A percentile compares a stretch with the other conserved stretches of the same genome.
These are phyloP conservation scores for Podarcis cretensis DNA, from an alignment of 2,113 vertebrate genomes.

Conservation along the genomic window DNA sequence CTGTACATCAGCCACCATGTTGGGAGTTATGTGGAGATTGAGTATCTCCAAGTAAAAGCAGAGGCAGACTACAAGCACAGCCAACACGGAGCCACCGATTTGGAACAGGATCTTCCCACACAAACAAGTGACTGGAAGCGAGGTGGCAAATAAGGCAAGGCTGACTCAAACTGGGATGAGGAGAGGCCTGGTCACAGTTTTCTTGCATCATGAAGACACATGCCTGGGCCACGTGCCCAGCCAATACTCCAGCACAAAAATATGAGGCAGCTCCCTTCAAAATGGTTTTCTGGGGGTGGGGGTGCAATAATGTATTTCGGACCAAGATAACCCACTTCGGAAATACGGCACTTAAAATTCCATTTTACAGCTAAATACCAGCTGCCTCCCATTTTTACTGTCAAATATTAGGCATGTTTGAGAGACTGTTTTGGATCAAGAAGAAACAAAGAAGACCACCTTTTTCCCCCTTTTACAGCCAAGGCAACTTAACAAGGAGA, in stretches of 20 bases:
- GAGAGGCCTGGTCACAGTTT: conserved; percentile 51
- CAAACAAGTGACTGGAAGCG: conserved; percentile 58
- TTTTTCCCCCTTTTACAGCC: background rate
- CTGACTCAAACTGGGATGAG: conserved; percentile 60
- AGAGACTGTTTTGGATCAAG: background rate
- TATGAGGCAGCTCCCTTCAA: background rate
- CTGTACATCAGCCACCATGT: background rate
- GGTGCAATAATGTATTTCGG: background rate
- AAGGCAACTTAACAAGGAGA: background rate
- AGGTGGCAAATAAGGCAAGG: conserved; percentile 67
- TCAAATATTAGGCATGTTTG: background rate
- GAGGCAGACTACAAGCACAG: background rate
- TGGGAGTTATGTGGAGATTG: too few species aligned
- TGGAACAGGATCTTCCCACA: conserved; percentile 62
- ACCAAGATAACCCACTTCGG: background rate
- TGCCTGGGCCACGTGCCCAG: background rate
- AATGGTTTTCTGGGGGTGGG: background rate
- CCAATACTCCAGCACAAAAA: background rate
- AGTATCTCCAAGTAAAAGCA: background rate
- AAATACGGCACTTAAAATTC: background rate
- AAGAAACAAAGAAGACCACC: background rate
- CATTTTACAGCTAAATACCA: background rate
- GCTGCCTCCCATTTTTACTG: background rate
- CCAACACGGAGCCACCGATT: conserved; percentile 17
- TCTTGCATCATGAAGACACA: conserved; percentile 26